Base-by-base conservation (phyloP, 1,140 invertebrate genomes). In the Ceratina japonica region DNA sequence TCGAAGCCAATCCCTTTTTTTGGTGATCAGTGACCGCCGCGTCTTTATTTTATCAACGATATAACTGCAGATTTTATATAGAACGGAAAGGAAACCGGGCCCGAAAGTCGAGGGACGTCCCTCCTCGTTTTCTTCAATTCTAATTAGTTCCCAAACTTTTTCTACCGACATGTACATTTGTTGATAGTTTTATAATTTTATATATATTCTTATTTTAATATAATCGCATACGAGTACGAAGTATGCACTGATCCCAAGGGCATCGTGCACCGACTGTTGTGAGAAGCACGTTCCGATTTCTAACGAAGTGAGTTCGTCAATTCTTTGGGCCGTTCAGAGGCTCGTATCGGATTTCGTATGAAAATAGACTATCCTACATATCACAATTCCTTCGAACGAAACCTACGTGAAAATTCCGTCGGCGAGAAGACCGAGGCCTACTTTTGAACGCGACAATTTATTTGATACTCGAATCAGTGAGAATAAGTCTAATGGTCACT, bases 101-200 rank as follows among this genome's bases (percentile, higher is more conserved):
- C 71, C 74, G n/a, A 74, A 81, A 70, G 65, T 83, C 70, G 73
- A 77, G 61, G 13, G 44, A 44, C n/a, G 54, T 59, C 16, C 44
- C 65, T 77, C 49, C 22, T 37, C 61, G 54, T 64, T 24, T 4
- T 18, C 52, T 44, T 20, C 62, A 15, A 76, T 3, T 77, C 77
- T 75, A 51, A 81, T 81, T 27, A 70, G 18, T 78, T 44, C 52
- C 59, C n/a, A 54, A 27, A 74, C 31, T 15, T 80, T 86, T 79
- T 83, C 78, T 79, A 81, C 68, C 58, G 51, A 69, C 65, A 73
- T 92, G 90, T 92, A 92, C 80, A 92, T 89, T 92, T 91, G 90
- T 92, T 91, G 84, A 91, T 91, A 91, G 83, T 86, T 91, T 91
- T 90, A 86, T 88, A 88, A 89, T 87, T 90, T 44, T 44, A 44